These are phyloP conservation scores for Eremobia ochroleuca DNA, from an alignment of 2,888 invertebrate genomes.

Conservation along the genomic window DNA sequence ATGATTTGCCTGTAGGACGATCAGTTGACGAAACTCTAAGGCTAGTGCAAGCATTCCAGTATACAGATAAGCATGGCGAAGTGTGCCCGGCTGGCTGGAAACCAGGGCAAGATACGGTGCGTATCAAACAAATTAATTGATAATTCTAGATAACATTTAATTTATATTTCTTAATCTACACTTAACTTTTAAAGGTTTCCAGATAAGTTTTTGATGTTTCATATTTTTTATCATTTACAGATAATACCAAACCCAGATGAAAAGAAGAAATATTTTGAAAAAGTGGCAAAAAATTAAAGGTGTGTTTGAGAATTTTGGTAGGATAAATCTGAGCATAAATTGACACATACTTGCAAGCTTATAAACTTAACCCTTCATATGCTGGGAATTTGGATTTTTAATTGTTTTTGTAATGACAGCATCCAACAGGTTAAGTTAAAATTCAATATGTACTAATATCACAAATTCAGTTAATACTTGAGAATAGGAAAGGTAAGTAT, in stretches of 20 bases:
- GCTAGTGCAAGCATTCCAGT: constrained; percentile 98
- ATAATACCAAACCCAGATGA: constrained; percentile 95
- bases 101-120: constrained; percentile 97
- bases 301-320: not conserved
- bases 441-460: constrained; percentile 6
- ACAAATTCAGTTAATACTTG: constrained; percentile 15
- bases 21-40: constrained; percentile 98
- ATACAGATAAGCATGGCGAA: constrained; percentile 97
- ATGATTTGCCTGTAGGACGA: constrained; percentile 98
- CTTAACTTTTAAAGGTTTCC: constrained; percentile 4
- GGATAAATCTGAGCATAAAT: not conserved
- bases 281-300: constrained; percentile 89
- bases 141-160: constrained; percentile 51
- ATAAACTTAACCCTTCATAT: not conserved
- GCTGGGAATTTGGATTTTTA: no score
- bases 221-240: constrained; percentile 88
- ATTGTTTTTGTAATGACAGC: no score
- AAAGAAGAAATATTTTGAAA: constrained; percentile 95
- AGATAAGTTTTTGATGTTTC: constrained; percentile 29
- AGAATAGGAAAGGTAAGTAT: not conserved
- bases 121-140: constrained; percentile 67
- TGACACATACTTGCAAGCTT: not conserved
- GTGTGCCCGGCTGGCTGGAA: constrained; percentile 99
- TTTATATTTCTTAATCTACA: constrained; percentile 30
- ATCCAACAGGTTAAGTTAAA: no score